Evolutionary conservation across 2,888 invertebrate genomes (phyloP), one percentile per base, ranked within the genome.

Genomic region (Cryptops parisi): DNA sequence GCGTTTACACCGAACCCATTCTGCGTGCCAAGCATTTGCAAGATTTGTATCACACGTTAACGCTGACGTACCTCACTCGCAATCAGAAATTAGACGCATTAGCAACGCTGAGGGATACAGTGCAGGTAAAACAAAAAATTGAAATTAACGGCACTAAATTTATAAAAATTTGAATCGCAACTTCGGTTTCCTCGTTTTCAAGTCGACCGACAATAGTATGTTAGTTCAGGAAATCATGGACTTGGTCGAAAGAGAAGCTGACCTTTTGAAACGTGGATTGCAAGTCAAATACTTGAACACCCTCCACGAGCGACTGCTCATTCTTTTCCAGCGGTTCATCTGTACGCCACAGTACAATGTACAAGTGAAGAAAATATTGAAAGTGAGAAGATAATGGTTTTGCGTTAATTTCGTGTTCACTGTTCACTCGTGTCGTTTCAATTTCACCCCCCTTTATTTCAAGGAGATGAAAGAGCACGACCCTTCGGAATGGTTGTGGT

Each of bases 1-100:
- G 81, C 58, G 81, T 91, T 82, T 84, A 89, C 60, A 83, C 88
- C 0, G 65, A 84, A 49, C 82, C 82, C 65, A 83, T 82, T 21
- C 84, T 88, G 63, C 78, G 80, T 61, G 87, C 85, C 17, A 77
- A 80, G 49, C 81, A 83, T 63, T 73, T 86, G 45, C 79, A 79
- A 54, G 78, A 79, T 60, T 71, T 88, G 17, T 88, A 85, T 65
- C 76, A 78, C 61, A 75, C 78, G 52, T 74, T 89, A 60, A 72
- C 76, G 50, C 68, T 70, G 64, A 67, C 64, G 54, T 74, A 78
- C 58, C 65, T 77, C 55, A 73, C 74, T 1, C 73, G 75, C 21
- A 78, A 80, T 57, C 78, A 82, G 61, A 74, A 85, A 40, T 71
- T 87, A 56, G 78, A 82, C 62, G 75, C 82, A 1, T 69, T 89